Evolutionary conservation across 2,888 invertebrate species (phyloP), one percentile per base, ranked within the genome.

Genomic region (Microctonus aethiopoides): DNA sequence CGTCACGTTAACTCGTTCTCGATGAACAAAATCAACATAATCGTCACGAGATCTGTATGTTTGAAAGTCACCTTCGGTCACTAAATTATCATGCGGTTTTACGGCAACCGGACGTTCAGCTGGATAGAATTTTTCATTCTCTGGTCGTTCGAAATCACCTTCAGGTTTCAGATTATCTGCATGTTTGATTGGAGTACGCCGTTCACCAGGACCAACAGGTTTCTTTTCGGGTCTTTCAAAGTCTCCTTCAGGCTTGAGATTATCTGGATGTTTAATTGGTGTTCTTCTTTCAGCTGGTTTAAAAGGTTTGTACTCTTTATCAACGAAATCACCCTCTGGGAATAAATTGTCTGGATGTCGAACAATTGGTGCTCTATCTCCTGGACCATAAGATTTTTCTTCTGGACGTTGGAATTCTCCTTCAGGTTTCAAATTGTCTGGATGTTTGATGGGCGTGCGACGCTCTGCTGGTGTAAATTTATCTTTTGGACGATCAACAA

Each of bases 91-190:
- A 56, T 79, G 77, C 34, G 80, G 84, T 68, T 77, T 81, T 29
- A 83, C 79, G 5, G 76, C 62, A 3, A 65, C 32, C 2, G 72
- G 70, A 13, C 72, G 68, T 20, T 75, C 75, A 0, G 71, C 74
- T 22, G 86, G 80, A 89, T 89, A 75, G 64, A 59, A 70, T 0
- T 46, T 13, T 11, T 70, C 61, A 20, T 76, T 76, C n/a, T 74
- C 74, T 0, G 89, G 88, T 16, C 83, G 81, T 72, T 88, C 88
- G 75, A 91, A 91, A 0, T 89, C 89, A 0, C 91, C 91, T 83
- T 91, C 91, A 0, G 89, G 86, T 72, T 84, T 57, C 10, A 66
- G 29, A 57, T 66, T 66, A 87, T 61, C 90, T 88, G 86, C 77
- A 83, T 87, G 76, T 81, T 81, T 80, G 83, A 82, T 81, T 0